Evolutionary conservation across 2,797 vertebrate genomes (phyloP).

Genomic region (Sitta carolinensis): DNA sequence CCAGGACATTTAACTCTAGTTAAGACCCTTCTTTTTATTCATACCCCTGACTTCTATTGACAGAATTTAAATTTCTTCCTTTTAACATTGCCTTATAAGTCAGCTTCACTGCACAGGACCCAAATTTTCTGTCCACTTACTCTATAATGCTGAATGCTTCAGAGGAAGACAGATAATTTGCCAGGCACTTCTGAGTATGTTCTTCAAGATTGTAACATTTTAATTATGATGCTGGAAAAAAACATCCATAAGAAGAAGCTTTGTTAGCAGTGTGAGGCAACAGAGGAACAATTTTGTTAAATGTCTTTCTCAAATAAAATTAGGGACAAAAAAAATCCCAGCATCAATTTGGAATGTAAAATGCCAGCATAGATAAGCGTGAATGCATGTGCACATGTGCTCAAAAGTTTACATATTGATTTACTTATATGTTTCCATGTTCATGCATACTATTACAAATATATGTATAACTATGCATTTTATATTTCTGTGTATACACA

Average conservation of each 20-base stretch:
- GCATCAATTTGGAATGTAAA: background rate
- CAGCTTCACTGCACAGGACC: background rate
- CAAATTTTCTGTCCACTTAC: background rate
- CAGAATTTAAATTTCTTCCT: background rate
- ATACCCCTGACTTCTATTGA: background rate
- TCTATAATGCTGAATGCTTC: slow-evolving; percentile 4
- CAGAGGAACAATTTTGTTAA: slow-evolving; percentile 20
- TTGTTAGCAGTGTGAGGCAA: slow-evolving; percentile 3
- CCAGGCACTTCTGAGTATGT: slow-evolving; percentile 12
- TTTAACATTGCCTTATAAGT: background rate
- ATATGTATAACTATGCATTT: background rate
- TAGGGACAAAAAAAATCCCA: background rate
- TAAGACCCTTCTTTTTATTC: background rate
- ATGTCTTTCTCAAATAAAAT: background rate
- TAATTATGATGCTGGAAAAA: slow-evolving; percentile 33
- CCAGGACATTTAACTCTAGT: background rate
- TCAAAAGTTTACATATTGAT: background rate
- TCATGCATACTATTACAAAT: background rate
- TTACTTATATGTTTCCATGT: background rate
- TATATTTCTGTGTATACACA: background rate
- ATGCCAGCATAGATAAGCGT: background rate
- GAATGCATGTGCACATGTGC: background rate
- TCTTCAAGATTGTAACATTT: slow-evolving; percentile 48
- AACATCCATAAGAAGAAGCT: slow-evolving; percentile 7
- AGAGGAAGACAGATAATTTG: slow-evolving; percentile 10